phyloP scores from a whole-genome alignment of 2,797 vertebrate genomes.

The Numenius phaeopus region DNA sequence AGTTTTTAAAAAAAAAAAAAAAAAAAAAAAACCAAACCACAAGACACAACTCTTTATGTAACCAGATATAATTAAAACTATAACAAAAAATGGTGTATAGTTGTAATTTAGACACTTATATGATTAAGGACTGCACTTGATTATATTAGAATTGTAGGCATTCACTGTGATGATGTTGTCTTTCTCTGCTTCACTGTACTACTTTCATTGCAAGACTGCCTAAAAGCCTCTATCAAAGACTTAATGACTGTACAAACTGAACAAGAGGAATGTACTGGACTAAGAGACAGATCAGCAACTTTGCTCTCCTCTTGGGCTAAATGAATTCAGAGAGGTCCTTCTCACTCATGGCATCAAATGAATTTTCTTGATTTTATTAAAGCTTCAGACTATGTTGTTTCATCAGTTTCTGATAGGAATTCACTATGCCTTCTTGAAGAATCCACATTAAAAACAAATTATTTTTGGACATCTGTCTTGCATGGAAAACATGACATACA shows the following conservation, averaged over 20 bases:
- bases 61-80: background rate
- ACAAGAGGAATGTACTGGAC: background rate
- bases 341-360: background rate
- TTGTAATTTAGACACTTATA: background rate
- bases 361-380: background rate
- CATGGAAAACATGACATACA: background rate
- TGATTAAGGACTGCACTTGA: background rate
- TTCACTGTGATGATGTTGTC: background rate
- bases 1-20: fast-evolving
- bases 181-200: background rate
- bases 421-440: background rate
- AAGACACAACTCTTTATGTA: background rate
- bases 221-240: background rate
- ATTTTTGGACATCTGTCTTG: background rate
- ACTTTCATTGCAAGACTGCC: background rate
- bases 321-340: background rate
- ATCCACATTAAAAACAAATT: background rate
- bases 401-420: background rate
- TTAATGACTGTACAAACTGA: background rate
- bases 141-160: background rate
- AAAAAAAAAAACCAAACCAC: fast-evolving
- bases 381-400: background rate
- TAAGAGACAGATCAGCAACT: background rate
- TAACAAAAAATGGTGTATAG: background rate
- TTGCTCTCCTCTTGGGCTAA: background rate